Evolutionary conservation across 2,113 vertebrate species (phyloP).

Genomic region (Eidolon helvum): DNA sequence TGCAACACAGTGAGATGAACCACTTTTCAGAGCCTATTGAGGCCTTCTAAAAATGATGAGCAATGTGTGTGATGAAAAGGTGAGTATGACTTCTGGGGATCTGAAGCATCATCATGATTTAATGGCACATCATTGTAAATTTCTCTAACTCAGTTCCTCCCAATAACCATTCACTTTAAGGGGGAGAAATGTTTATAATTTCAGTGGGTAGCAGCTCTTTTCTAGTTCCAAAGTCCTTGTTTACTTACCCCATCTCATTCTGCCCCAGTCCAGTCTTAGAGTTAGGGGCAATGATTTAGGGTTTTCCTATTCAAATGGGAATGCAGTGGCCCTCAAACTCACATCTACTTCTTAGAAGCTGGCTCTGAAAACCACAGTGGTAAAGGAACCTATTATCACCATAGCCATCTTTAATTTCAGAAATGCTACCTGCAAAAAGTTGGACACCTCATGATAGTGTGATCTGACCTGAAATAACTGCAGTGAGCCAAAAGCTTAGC

Average conservation of each 20-base stretch:
- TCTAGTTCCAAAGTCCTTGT: neutral
- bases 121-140: neutral
- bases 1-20: neutral
- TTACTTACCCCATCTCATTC: neutral
- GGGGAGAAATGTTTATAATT: neutral
- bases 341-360: neutral
- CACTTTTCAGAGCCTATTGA: neutral
- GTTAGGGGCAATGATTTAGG: neutral
- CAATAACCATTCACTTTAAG: neutral
- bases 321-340: neutral
- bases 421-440: neutral
- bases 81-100: neutral
- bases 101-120: slow-evolving; percentile 6
- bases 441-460: neutral
- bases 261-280: neutral
- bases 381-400: neutral
- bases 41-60: neutral
- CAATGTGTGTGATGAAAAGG: neutral
- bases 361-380: neutral
- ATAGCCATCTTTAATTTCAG: neutral
- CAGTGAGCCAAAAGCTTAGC: neutral
- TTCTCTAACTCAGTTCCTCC: neutral
- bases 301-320: neutral
- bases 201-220: neutral
- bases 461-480: neutral